Evolutionary conservation across 2,797 vertebrate species (phyloP).

Genomic region (Adelosebastes latens): DNA sequence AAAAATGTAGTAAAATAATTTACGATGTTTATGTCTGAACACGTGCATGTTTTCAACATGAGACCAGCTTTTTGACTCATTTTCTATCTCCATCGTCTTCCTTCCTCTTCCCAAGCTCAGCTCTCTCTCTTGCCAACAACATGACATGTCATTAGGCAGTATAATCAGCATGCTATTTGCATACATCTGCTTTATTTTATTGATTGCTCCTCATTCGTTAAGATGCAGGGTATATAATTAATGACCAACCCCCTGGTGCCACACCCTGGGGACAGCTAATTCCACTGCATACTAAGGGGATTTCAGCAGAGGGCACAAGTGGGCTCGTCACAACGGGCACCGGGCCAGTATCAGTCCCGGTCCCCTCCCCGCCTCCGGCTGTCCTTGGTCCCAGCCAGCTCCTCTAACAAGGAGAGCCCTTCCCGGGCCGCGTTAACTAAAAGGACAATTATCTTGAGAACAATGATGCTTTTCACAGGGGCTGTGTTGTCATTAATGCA

Average conservation of each 20-base stretch:
- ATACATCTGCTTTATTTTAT: constrained; percentile 88
- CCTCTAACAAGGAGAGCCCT: constrained; percentile 86
- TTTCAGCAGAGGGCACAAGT: constrained; percentile 87
- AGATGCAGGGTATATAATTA: constrained; percentile 88
- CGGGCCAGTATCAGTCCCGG: constrained; percentile 81
- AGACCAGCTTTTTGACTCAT: constrained; percentile 36
- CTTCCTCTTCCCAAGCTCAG: constrained; percentile 19
- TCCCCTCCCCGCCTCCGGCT: constrained; percentile 81
- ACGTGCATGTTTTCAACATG: constrained; percentile 8
- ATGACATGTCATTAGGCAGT: constrained; percentile 82
- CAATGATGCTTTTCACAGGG: constrained; percentile 89
- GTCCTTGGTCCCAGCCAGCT: constrained; percentile 83
- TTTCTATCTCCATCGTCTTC: constrained; percentile 37
- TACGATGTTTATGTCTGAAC: background rate
- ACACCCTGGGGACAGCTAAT: constrained; percentile 85
- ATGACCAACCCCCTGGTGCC: constrained; percentile 81
- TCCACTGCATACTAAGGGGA: constrained; percentile 84
- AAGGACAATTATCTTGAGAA: constrained; percentile 90
- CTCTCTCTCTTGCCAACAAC: constrained; percentile 66
- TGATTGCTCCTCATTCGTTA: constrained; percentile 88
- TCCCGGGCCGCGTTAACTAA: constrained; percentile 86
- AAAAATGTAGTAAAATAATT: constrained; percentile 10
- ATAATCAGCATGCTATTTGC: constrained; percentile 89
- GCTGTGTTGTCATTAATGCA: constrained; percentile 88
- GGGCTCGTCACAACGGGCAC: constrained; percentile 85